Conservation (phyloP, 2,113 vertebrate genomes). For the Thalassoma bifasciatum region DNA sequence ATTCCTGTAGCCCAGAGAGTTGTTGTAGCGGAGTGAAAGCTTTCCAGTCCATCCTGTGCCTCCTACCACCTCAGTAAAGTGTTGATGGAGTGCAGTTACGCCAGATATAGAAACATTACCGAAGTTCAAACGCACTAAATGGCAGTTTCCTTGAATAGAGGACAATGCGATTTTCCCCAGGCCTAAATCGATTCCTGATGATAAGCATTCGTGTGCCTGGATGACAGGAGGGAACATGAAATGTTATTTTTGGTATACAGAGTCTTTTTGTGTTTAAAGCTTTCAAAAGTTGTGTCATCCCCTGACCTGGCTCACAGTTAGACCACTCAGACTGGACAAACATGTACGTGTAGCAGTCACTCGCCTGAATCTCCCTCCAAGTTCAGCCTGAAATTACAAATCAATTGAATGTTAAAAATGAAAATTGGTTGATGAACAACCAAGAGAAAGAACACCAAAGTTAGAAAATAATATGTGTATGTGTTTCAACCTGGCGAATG, state of each 20-base stretch:
- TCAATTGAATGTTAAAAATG: no score
- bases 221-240: neutral
- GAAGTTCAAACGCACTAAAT: neutral
- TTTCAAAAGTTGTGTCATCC: accelerated
- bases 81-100: no score
- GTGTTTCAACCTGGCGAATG: constrained; percentile 52
- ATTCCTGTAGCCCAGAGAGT: neutral
- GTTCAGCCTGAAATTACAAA: constrained; percentile 33
- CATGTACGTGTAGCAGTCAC: constrained; percentile 61
- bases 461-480: neutral
- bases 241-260: neutral
- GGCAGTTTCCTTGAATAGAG: neutral
- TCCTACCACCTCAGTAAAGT: constrained; percentile 27
- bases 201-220: constrained; percentile 60
- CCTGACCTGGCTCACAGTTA: constrained; percentile 29
- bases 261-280: neutral
- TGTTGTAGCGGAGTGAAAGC: constrained; percentile 11
- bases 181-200: constrained; percentile 29
- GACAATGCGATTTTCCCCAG: constrained; percentile 1
- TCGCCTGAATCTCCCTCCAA: constrained; percentile 51
- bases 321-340: constrained; percentile 39
- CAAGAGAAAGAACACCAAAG: neutral
- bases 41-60: neutral
- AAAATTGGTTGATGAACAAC: no score
- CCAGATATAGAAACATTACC: no score